Base-by-base conservation (phyloP, 2,888 invertebrate genomes). In the Acanthococcus lagerstroemiae region DNA sequence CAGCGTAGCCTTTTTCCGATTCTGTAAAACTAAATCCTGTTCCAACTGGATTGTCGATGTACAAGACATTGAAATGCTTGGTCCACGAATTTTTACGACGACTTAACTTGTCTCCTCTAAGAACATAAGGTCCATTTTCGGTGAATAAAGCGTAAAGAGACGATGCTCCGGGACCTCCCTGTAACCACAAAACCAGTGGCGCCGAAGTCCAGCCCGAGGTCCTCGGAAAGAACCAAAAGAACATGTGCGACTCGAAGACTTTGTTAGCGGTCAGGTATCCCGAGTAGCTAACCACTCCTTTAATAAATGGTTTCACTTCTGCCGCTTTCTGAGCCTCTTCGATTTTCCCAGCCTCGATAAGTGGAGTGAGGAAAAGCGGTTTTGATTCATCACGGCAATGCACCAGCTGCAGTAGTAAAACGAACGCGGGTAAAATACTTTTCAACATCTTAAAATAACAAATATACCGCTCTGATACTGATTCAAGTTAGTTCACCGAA, bases 101-200 rank as follows among this genome's bases (percentile, higher is more conserved):
- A n/a, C 17, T 7, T 25, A 58, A 50, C 6, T 76, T n/a, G n/a
- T n/a, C n/a, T n/a, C n/a, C n/a, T n/a, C n/a, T n/a, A n/a, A n/a
- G n/a, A n/a, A n/a, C n/a, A 70, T 85, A 83, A 0, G 93, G 93
- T 0, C 95, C 89, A 74, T 92, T 87, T 77, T 94, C 94, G 0
- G 83, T 83, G 73, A 92, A 90, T 1, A 92, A 77, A 0, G 90
- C 90, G 70, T 84, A 86, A 44, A 92, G 76, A 0, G 90, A 90
- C 0, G 86, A 81, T 0, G 87, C 87, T 0, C 90, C 90, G 0
- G 91, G 91, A 0, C 91, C 91, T 4, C 91, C 91, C 77, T 91
- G 89, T 2, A 91, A 78, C 91, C 91, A 92, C 6, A 92, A 76
- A 0, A 90, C 76, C 1, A 92, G 85, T 0, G 82, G 84, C 2